A percentile compares a stretch with the other conserved stretches of the same genome.
Conservation (phyloP, 2,888 invertebrate species). For the Drosophila nigritarsus region DNA sequence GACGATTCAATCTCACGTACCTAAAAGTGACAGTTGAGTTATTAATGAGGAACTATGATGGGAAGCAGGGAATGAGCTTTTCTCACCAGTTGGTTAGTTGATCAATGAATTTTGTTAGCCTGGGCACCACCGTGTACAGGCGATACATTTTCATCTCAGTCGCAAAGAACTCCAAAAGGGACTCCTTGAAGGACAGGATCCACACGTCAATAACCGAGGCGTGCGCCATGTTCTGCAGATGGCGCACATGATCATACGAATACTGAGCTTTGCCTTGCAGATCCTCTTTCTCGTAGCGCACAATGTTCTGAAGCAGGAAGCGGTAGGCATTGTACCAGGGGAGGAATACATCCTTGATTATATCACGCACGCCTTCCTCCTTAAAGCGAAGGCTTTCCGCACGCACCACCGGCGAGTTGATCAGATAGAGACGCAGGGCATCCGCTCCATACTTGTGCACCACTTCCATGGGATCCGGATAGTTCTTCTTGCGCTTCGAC, state of each 20-base stretch:
- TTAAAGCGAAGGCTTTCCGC: slow-evolving; percentile 98
- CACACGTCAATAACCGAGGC: slow-evolving; percentile 95
- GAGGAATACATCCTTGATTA: slow-evolving; percentile 98
- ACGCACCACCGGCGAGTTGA: slow-evolving; percentile 98
- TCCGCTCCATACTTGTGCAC: slow-evolving; percentile 98
- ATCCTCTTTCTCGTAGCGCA: slow-evolving; percentile 90
- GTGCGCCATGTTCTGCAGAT: slow-evolving; percentile 72
- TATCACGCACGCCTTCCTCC: slow-evolving; percentile 98
- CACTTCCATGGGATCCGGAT: slow-evolving; percentile 97
- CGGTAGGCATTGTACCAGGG: slow-evolving; percentile 98
- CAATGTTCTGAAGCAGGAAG: slow-evolving; percentile 97
- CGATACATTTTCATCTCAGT: slow-evolving; percentile 97
- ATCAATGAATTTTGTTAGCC: slow-evolving; percentile 97
- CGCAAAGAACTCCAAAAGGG: slow-evolving; percentile 93
- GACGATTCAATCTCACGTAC: slow-evolving; percentile 98
- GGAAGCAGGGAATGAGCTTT: background rate
- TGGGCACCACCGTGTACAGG: slow-evolving; percentile 97
- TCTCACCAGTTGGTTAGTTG: slow-evolving; percentile 96
- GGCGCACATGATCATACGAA: slow-evolving; percentile 86
- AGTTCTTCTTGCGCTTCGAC: slow-evolving; percentile 99
- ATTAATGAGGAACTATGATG: background rate
- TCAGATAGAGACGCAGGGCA: slow-evolving; percentile 96
- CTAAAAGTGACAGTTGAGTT: slow-evolving; percentile 35
- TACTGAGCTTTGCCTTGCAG: slow-evolving; percentile 85
- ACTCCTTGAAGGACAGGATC: slow-evolving; percentile 98